A percentile compares a stretch with the other conserved stretches of the same genome.
Conservation (phyloP, 2,113 vertebrate genomes). For the Pterocles orientalis region DNA sequence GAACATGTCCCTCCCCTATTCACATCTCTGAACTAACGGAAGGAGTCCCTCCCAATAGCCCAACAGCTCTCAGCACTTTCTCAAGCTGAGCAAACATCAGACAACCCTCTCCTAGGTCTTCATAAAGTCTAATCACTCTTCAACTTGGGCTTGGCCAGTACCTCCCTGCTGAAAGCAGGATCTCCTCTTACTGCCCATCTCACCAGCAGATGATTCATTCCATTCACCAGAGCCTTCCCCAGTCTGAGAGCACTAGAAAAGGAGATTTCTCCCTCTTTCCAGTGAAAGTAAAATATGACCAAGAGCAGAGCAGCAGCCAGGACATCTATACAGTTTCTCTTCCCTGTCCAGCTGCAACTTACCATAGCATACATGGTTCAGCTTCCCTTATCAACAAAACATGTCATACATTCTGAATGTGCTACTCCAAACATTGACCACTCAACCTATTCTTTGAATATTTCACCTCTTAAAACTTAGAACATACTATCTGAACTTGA, state of each 20-base stretch:
- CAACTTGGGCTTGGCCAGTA: background rate
- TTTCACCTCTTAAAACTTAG: background rate
- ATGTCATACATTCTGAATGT: background rate
- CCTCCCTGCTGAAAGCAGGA: background rate
- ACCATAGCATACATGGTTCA: background rate
- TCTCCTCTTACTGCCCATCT: background rate
- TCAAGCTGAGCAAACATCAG: background rate
- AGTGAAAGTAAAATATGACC: background rate
- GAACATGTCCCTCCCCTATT: background rate
- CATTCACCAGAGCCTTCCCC: background rate
- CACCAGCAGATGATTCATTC: too few relatives aligned
- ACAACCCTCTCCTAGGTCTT: background rate
- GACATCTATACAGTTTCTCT: background rate
- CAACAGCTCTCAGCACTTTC: background rate
- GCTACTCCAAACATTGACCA: background rate
- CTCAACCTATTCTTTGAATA: background rate
- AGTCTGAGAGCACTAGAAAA: background rate
- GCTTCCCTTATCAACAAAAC: background rate
- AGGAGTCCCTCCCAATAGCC: background rate
- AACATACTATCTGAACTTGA: background rate
- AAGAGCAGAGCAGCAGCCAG: background rate
- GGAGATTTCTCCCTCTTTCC: background rate
- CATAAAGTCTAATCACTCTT: background rate
- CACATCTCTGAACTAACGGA: background rate
- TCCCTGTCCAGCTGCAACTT: background rate